phyloP scores from a whole-genome alignment of 2,113 vertebrate species.

The Tragelaphus strepsiceros region DNA sequence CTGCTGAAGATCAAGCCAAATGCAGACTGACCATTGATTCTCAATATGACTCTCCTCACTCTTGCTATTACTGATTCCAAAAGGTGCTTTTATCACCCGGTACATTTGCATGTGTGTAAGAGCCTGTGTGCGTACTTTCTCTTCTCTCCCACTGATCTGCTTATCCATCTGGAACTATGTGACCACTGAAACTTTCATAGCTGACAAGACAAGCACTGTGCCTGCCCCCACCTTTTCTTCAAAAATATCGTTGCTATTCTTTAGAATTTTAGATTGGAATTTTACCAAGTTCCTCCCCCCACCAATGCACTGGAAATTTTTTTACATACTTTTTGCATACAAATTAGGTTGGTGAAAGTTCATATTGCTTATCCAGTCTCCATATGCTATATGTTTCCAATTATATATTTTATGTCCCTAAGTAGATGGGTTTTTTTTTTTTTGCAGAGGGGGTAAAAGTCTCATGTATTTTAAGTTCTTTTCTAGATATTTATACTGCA shows the following conservation, averaged over 20 bases:
- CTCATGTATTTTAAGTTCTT: constrained; percentile 18
- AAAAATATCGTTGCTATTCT: neutral
- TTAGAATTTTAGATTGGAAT: neutral
- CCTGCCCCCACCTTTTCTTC: neutral
- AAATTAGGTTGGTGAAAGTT: constrained; percentile 20
- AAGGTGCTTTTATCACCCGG: neutral
- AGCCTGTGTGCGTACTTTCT: neutral
- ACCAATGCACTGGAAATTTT: neutral
- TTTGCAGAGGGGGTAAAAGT: neutral
- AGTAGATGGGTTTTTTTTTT: neutral
- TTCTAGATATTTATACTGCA: constrained; percentile 45
- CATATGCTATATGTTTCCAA: neutral
- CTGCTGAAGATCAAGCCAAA: neutral
- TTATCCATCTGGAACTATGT: neutral
- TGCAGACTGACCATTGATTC: neutral
- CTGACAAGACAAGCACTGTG: neutral
- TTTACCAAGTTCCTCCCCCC: neutral
- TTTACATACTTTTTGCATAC: neutral
- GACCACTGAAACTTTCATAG: neutral
- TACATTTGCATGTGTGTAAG: neutral
- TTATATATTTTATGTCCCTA: neutral
- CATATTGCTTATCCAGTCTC: neutral
- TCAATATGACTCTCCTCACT: neutral
- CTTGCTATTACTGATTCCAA: neutral
- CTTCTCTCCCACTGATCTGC: neutral